These are phyloP conservation scores for Chamaetylas fuelleborni DNA, from an alignment of 2,113 vertebrate species.

Conservation along the genomic window DNA sequence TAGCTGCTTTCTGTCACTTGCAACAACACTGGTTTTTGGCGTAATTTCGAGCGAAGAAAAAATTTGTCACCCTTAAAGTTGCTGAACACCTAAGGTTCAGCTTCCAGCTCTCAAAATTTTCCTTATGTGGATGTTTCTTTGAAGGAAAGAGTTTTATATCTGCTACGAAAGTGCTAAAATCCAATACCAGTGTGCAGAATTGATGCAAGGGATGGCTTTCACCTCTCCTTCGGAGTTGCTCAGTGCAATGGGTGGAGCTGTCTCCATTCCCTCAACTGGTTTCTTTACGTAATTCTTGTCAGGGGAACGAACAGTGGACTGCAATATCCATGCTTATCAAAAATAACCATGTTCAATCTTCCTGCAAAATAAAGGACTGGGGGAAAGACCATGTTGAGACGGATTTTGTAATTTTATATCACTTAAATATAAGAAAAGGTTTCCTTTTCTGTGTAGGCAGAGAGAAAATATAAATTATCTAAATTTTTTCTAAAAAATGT, in stretches of 20 bases:
- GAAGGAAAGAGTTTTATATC: neutral
- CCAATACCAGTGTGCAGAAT: rapidly evolving
- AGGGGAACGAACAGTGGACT: neutral
- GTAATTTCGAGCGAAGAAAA: neutral
- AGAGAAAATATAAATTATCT: neutral
- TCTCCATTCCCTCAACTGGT: neutral
- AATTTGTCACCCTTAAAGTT: neutral
- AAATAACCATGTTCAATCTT: neutral
- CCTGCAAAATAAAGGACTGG: neutral
- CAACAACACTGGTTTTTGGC: neutral
- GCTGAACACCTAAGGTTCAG: neutral
- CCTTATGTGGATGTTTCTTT: neutral
- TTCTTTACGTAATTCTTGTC: neutral
- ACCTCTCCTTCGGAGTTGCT: neutral
- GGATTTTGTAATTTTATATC: neutral
- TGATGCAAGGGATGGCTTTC: neutral
- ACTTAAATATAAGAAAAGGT: neutral
- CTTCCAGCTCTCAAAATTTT: neutral
- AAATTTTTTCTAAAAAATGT: neutral
- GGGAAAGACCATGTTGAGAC: neutral
- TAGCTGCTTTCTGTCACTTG: neutral
- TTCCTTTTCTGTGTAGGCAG: neutral
- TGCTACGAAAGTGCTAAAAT: neutral
- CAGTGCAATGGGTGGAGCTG: neutral
- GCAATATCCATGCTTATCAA: neutral